Evolutionary conservation across 1,140 invertebrate genomes (phyloP).

Genomic region (Lethocerus indicus): DNA sequence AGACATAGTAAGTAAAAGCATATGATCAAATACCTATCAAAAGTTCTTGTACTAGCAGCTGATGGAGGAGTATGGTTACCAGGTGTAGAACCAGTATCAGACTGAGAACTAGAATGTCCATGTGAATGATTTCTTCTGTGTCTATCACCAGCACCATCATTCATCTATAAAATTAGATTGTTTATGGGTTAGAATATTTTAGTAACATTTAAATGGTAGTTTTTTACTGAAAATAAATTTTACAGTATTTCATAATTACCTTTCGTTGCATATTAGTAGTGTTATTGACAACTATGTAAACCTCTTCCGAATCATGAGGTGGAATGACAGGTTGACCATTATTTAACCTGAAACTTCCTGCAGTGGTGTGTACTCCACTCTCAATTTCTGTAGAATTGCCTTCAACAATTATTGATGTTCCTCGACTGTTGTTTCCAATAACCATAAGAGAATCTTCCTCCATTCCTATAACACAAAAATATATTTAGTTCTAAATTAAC

Average conservation of each 20-base stretch:
- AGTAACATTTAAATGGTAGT: too few species aligned
- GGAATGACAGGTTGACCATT: slow-evolving; percentile 15
- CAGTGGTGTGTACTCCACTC: neutral
- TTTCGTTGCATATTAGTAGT: slow-evolving; percentile 20
- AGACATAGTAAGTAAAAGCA: neutral
- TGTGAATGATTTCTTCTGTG: slow-evolving; percentile 9
- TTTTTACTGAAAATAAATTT: neutral
- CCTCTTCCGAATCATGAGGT: slow-evolving; percentile 17
- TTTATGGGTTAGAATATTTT: too few species aligned
- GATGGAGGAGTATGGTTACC: slow-evolving; percentile 22
- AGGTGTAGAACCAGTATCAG: slow-evolving; percentile 21
- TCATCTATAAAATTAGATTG: neutral
- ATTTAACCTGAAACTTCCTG: neutral
- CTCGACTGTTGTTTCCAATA: slow-evolving; percentile 5
- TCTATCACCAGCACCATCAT: slow-evolving; percentile 2
- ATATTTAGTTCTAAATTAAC: neutral
- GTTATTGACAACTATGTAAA: slow-evolving; percentile 21
- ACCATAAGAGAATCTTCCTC: slow-evolving; percentile 17
- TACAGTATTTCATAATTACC: neutral
- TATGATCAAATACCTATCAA: slow-evolving; percentile 16
- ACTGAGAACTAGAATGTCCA: slow-evolving; percentile 18
- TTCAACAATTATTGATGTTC: slow-evolving; percentile 18
- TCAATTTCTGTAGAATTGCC: slow-evolving; percentile 4
- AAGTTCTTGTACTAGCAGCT: slow-evolving; percentile 19
- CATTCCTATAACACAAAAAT: slow-evolving; percentile 9